Base-by-base conservation (phyloP, 2,113 vertebrate species). In the Symphodus melops region DNA sequence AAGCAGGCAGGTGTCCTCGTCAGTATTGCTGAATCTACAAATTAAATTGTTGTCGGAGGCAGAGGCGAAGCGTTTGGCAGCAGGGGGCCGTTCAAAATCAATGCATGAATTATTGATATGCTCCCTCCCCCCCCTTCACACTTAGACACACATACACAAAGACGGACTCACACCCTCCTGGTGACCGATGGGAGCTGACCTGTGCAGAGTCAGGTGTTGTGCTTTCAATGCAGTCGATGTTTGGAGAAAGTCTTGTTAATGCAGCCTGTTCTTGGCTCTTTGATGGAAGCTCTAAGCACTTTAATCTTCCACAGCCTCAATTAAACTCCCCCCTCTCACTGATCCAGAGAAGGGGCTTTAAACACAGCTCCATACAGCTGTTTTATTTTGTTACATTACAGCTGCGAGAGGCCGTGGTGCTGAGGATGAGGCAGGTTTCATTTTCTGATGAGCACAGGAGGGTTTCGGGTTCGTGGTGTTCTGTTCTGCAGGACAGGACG, bases 91-190 rank as follows among this genome's bases (percentile, higher is more conserved):
- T 75, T 86, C 11, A 70, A 59, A 69, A 91, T 90, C 87, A 66
- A 84, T 92, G 62, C 68, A 82, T 93, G 75, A 92, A 94, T 94
- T 93, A 94, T 94, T 93, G 92, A 94, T 93, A 89, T 14, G 66
- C 65, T 56, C 75, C 86, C 81, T 81, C 75, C 86, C 42, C 83
- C 80, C 75, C 86, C 42, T 82, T 77, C 82, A 54, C 52, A 63
- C 80, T 78, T 72, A 63, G 67, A 65, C 46, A 64, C 57, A 39
- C 59, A 75, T 20, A 55, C 53, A 59, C 12, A 59, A 16, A 21
- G 21, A 48, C 53, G 52, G 37, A 69, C 9, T 51, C 81, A 70
- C 77, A 59, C 81, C 62, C 44, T 7, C 20, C 11, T 48, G 53
- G 14, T 57, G 84, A 66, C 71, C 74, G 51, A 11, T 79, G 73